Conservation (phyloP, 2,113 vertebrate genomes). For the Microtus oregoni region DNA sequence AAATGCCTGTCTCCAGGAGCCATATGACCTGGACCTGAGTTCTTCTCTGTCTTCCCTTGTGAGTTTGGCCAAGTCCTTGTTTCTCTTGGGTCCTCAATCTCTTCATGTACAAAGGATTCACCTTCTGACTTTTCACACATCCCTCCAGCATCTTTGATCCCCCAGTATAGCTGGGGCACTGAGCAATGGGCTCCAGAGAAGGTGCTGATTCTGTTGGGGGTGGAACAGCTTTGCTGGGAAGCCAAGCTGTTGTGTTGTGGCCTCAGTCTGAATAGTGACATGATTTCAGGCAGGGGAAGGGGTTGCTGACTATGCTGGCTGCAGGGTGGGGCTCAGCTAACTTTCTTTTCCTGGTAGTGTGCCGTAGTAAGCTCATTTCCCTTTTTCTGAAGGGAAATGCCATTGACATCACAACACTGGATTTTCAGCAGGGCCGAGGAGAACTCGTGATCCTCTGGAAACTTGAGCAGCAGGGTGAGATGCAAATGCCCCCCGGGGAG, state of each 20-base stretch:
- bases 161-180: too few species aligned
- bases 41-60: background rate
- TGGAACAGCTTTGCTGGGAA: background rate
- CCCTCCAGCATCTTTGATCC: background rate
- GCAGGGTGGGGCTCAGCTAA: slow-evolving; percentile 44
- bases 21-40: background rate
- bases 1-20: background rate
- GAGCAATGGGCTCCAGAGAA: background rate
- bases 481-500: fast-evolving
- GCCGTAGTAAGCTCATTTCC: slow-evolving; percentile 71
- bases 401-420: slow-evolving; percentile 75
- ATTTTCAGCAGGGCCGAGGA: slow-evolving; percentile 19
- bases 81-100: background rate
- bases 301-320: background rate
- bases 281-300: background rate
- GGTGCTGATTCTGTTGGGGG: background rate
- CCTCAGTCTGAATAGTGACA: background rate
- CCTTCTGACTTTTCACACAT: background rate
- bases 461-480: fast-evolving
- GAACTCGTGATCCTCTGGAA: slow-evolving; percentile 54
- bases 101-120: background rate
- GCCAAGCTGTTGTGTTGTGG: background rate
- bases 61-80: background rate
- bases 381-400: slow-evolving; percentile 81
- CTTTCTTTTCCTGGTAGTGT: slow-evolving; percentile 76